These are phyloP conservation scores for Myzus persicae DNA, from an alignment of 1,140 invertebrate species.

Conservation along the genomic window DNA sequence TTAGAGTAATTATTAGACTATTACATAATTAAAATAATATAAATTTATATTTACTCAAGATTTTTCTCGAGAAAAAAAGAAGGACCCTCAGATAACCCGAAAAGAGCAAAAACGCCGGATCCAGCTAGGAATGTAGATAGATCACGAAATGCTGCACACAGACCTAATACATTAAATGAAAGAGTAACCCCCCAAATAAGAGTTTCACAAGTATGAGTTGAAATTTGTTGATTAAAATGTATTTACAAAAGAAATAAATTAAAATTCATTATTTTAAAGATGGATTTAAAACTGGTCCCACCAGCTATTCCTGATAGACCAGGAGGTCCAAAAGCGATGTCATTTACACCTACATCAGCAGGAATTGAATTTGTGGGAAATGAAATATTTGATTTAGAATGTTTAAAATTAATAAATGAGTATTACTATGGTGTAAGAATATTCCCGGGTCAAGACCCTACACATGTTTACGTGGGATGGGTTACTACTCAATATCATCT, in stretches of 20 bases:
- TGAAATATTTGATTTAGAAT: slow-evolving; percentile 85
- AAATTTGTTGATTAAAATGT: not conserved
- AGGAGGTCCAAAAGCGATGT: slow-evolving; percentile 74
- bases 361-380: slow-evolving; percentile 79
- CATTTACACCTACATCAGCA: slow-evolving; percentile 70
- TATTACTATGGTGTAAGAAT: slow-evolving; percentile 95
- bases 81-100: slow-evolving; percentile 70
- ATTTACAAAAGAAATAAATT: slow-evolving; percentile 58
- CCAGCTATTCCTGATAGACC: slow-evolving; percentile 74
- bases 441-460: slow-evolving; percentile 96
- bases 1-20: not conserved
- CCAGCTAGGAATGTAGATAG: slow-evolving; percentile 64
- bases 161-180: slow-evolving; percentile 57
- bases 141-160: slow-evolving; percentile 34
- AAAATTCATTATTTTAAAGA: slow-evolving; percentile 34
- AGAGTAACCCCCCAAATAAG: slow-evolving; percentile 63
- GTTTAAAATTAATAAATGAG: slow-evolving; percentile 93
- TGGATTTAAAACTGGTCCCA: slow-evolving; percentile 68
- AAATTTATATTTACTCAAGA: slow-evolving; percentile 65
- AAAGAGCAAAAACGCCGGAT: slow-evolving; percentile 79
- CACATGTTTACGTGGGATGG: slow-evolving; percentile 98
- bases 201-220: slow-evolving; percentile 64
- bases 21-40: not conserved
- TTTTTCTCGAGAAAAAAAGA: slow-evolving; percentile 82
- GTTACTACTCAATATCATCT: slow-evolving; percentile 96